phyloP scores from a whole-genome alignment of 2,797 vertebrate species.

The Tamandua tetradactyla region DNA sequence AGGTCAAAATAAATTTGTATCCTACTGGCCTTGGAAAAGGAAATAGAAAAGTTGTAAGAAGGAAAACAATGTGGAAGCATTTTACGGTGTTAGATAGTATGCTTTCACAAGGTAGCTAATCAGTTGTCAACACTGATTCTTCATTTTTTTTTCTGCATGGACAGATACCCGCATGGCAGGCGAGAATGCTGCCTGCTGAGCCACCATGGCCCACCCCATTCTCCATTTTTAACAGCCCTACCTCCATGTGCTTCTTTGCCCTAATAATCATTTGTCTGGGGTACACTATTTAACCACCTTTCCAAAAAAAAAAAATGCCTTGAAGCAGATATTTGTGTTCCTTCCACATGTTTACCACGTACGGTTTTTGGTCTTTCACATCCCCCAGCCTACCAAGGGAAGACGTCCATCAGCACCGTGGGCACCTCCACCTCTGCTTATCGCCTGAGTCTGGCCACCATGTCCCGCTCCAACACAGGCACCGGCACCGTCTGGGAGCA shows the following conservation, averaged over 20 bases:
- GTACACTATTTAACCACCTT: neutral
- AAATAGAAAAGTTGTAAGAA: neutral
- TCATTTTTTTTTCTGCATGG: no score
- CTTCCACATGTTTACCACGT: neutral
- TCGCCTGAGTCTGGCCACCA: slow-evolving; percentile 97
- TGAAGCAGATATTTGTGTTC: neutral
- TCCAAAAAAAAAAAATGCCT: neutral
- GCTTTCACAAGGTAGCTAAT: neutral
- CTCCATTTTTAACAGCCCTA: neutral
- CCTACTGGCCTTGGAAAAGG: neutral
- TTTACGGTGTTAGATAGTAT: neutral
- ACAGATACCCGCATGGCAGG: no score
- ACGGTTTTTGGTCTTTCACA: neutral
- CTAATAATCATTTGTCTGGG: slow-evolving; percentile 4
- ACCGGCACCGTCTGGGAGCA: slow-evolving; percentile 99
- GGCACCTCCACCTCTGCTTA: slow-evolving; percentile 98
- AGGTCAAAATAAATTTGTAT: slow-evolving; percentile 25
- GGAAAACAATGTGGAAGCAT: neutral
- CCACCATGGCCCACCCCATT: no score
- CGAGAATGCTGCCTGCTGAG: no score
- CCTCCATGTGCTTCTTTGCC: neutral
- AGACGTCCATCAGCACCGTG: slow-evolving; percentile 97
- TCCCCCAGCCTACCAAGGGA: slow-evolving; percentile 96
- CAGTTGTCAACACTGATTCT: no score
- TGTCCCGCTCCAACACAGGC: slow-evolving; percentile 99